phyloP scores from a whole-genome alignment of 2,888 invertebrate species.

The Leucophora obtusa region DNA sequence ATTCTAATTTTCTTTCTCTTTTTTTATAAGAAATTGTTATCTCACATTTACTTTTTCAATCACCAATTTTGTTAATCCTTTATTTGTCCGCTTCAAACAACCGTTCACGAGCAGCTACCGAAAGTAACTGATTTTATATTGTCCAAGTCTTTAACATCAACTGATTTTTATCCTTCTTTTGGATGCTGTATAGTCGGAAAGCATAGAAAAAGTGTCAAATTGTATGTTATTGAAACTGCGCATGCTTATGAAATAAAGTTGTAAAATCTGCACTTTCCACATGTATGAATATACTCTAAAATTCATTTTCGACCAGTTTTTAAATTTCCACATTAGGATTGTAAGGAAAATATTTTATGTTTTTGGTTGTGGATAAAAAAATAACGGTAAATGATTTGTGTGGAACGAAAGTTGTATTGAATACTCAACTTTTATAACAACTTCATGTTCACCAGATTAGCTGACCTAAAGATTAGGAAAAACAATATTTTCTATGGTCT shows the following conservation, averaged over 20 bases:
- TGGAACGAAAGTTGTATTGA: neutral
- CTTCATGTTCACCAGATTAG: no score
- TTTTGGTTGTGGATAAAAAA: neutral
- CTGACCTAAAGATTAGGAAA: no score
- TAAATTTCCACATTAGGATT: neutral
- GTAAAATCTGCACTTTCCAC: slow-evolving; percentile 55
- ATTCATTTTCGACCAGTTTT: slow-evolving; percentile 63
- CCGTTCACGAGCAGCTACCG: slow-evolving; percentile 75
- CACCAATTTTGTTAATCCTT: slow-evolving; percentile 35
- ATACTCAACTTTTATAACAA: no score
- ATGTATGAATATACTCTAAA: slow-evolving; percentile 49
- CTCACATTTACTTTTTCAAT: slow-evolving; percentile 27
- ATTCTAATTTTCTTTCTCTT: neutral
- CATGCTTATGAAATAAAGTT: slow-evolving; percentile 39
- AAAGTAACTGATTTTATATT: slow-evolving; percentile 75
- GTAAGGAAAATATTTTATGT: neutral
- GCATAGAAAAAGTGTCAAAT: neutral
- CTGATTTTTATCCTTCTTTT: slow-evolving; percentile 7
- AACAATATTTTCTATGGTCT: no score
- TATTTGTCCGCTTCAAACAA: slow-evolving; percentile 71
- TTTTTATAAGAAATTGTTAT: slow-evolving; percentile 1
- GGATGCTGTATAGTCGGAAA: slow-evolving; percentile 40
- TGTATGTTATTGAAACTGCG: slow-evolving; percentile 48
- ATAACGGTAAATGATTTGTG: neutral
- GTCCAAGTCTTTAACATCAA: slow-evolving; percentile 66